Conservation (phyloP, 2,113 vertebrate genomes). For the Canis aureus region DNA sequence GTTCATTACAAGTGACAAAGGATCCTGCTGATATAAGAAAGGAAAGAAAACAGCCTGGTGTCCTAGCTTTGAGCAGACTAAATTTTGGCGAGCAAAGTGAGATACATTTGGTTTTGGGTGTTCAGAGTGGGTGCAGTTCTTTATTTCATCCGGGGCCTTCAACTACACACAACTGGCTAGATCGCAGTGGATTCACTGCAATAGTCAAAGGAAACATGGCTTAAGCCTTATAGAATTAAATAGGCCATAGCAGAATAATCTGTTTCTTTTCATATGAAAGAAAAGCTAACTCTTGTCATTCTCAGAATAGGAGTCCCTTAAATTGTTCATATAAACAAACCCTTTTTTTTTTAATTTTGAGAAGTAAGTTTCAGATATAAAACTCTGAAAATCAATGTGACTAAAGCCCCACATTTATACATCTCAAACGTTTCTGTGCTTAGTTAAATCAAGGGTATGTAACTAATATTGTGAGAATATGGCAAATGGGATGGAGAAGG, state of each 20-base stretch:
- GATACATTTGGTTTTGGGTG: not conserved
- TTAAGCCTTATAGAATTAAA: not conserved
- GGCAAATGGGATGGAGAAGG: slow-evolving; percentile 39
- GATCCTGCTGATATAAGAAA: not conserved
- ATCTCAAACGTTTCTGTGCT: slow-evolving; percentile 18
- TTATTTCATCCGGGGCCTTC: not conserved
- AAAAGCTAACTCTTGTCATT: slow-evolving; percentile 30
- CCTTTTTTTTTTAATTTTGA: not conserved
- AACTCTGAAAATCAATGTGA: not conserved
- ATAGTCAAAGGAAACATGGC: not conserved
- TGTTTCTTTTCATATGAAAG: slow-evolving; percentile 3
- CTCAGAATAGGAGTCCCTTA: slow-evolving; percentile 39
- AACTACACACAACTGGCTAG: not conserved
- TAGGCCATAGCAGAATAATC: not conserved
- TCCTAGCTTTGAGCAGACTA: not conserved
- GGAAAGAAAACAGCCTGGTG: not conserved
- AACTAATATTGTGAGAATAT: slow-evolving; percentile 57
- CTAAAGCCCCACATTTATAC: not conserved
- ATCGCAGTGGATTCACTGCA: not conserved
- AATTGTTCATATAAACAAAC: not conserved
- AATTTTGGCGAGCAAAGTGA: not conserved
- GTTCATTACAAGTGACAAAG: not conserved
- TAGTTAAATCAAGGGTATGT: not conserved
- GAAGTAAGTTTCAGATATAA: slow-evolving; percentile 24
- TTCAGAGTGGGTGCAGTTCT: not conserved